Percentiles rank a stretch among this genome's conserved stretches.
Conservation (phyloP, 2,888 invertebrate species). For the Cataglyphis rosenhaueri region DNA sequence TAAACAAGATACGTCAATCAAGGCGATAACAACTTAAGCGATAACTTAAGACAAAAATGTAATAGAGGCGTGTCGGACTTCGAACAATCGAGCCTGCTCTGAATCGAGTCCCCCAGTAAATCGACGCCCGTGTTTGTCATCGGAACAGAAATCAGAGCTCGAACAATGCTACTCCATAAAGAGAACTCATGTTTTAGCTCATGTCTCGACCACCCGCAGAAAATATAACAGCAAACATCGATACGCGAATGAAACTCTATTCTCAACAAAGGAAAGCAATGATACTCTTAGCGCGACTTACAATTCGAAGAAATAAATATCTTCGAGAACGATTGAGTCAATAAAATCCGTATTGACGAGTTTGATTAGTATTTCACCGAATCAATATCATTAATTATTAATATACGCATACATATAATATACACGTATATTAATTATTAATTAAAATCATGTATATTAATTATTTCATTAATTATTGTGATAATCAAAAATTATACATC, state of each 20-base stretch:
- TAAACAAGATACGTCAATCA: background rate
- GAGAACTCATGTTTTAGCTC: slow-evolving; percentile 47
- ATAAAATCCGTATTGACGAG: slow-evolving; percentile 9
- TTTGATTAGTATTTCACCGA: background rate
- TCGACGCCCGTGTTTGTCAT: slow-evolving; percentile 35
- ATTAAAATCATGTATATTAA: background rate
- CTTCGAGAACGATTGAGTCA: slow-evolving; percentile 3
- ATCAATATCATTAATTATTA: slow-evolving; percentile 2
- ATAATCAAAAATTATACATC: background rate
- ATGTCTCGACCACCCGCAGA: slow-evolving; percentile 42
- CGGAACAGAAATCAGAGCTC: slow-evolving; percentile 36
- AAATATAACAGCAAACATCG: slow-evolving; percentile 37
- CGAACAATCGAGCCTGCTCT: slow-evolving; percentile 19
- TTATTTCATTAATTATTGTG: background rate
- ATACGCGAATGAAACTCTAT: slow-evolving; percentile 45
- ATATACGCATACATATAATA: background rate
- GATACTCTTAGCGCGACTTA: slow-evolving; percentile 12
- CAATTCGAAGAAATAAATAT: slow-evolving; percentile 12
- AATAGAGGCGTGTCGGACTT: slow-evolving; percentile 31
- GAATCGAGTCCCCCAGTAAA: slow-evolving; percentile 19
- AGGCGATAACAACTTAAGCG: slow-evolving; percentile 6
- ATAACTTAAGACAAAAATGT: slow-evolving; percentile 9
- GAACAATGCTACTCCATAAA: slow-evolving; percentile 37
- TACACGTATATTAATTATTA: background rate
- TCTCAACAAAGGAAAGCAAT: slow-evolving; percentile 28